Evolutionary conservation across 2,888 invertebrate species (phyloP).

Genomic region (Sinopyrophorus schimmeli): DNA sequence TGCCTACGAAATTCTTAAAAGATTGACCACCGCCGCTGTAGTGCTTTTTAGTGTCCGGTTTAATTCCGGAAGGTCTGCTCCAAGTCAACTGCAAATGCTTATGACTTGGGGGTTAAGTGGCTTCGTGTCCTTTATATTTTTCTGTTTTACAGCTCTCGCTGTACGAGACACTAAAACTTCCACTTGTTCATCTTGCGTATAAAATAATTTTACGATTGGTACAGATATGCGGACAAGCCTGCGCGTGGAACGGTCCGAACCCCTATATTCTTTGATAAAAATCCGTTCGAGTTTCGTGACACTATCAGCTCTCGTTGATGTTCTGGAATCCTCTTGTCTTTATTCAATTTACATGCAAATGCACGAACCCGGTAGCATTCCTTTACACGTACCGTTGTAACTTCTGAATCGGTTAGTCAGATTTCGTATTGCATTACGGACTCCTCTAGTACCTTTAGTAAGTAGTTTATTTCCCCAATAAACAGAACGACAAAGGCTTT

Average conservation of each 20-base stretch:
- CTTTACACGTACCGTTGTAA: conserved; percentile 22
- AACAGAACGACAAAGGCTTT: conserved; percentile 8
- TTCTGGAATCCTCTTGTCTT: conserved; percentile 32
- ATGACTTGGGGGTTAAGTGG: conserved; percentile 24
- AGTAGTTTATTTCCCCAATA: conserved; percentile 11
- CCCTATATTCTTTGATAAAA: conserved; percentile 23
- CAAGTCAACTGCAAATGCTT: conserved; percentile 21
- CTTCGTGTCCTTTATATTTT: conserved; percentile 23
- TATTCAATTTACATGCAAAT: conserved; percentile 44
- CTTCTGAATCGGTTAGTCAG: conserved; percentile 24
- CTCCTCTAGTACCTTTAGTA: conserved; percentile 4
- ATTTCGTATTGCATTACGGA: conserved; percentile 12
- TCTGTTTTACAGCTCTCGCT: conserved; percentile 21
- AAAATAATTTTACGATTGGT: conserved; percentile 28
- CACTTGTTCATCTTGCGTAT: conserved; percentile 27
- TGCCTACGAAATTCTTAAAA: too few species aligned
- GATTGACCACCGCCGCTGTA: too few species aligned
- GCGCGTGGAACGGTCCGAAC: conserved; percentile 14
- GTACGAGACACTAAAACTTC: conserved; percentile 26
- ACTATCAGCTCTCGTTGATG: conserved; percentile 24
- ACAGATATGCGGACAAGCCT: conserved; percentile 16
- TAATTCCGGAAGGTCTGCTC: conserved; percentile 21
- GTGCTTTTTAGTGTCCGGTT: conserved; percentile 28
- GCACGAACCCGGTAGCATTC: conserved; percentile 22
- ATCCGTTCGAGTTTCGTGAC: conserved; percentile 23